phyloP scores from a whole-genome alignment of 2,888 invertebrate genomes.

The Pomacea canaliculata region DNA sequence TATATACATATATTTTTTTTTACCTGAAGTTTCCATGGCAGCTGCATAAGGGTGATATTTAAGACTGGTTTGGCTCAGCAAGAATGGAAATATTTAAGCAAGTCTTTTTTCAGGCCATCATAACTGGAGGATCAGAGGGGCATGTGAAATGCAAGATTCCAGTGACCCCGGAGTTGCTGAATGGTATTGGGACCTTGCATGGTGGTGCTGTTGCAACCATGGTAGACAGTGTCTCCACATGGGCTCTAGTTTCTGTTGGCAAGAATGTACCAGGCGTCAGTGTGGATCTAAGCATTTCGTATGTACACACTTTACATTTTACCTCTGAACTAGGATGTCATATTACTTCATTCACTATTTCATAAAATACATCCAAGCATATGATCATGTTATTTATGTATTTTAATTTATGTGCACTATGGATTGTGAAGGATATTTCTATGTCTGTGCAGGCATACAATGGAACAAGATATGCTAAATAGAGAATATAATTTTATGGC shows the following conservation, averaged over 20 bases:
- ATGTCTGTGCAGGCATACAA: neutral
- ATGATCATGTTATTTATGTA: too few relatives aligned
- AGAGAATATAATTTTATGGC: neutral
- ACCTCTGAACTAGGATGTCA: too few relatives aligned
- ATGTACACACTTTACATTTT: constrained; percentile 60
- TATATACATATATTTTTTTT: neutral
- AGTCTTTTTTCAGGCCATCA: constrained; percentile 37
- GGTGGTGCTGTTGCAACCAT: constrained; percentile 88
- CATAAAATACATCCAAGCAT: too few relatives aligned
- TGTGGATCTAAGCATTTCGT: constrained; percentile 86
- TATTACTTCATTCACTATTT: too few relatives aligned
- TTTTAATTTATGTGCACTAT: neutral
- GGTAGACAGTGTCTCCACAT: constrained; percentile 83
- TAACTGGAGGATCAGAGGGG: constrained; percentile 75
- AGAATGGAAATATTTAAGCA: neutral
- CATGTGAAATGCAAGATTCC: constrained; percentile 82
- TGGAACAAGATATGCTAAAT: neutral
- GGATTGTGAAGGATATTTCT: neutral
- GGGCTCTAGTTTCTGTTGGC: constrained; percentile 79
- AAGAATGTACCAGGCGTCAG: constrained; percentile 81
- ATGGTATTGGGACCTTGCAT: constrained; percentile 82
- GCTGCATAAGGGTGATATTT: too few relatives aligned
- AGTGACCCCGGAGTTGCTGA: constrained; percentile 81
- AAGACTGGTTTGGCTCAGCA: too few relatives aligned
- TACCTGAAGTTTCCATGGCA: neutral